These are phyloP conservation scores for Troides aeacus DNA, from an alignment of 2,888 invertebrate species.

Conservation along the genomic window DNA sequence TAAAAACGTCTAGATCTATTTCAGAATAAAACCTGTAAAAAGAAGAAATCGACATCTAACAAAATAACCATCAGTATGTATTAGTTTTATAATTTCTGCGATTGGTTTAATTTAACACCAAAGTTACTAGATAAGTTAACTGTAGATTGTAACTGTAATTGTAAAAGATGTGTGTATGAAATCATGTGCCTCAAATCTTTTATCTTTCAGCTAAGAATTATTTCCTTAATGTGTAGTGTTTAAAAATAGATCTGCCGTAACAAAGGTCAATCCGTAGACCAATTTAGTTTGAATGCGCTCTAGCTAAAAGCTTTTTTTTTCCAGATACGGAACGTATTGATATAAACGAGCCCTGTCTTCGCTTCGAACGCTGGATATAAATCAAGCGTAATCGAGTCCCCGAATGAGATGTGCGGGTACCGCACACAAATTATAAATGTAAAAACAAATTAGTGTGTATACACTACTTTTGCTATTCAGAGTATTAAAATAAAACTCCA, in stretches of 20 bases:
- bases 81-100: no score
- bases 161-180: not conserved
- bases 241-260: not conserved
- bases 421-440: slow-evolving; percentile 35
- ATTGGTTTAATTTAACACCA: no score
- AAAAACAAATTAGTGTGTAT: not conserved
- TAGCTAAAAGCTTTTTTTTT: slow-evolving; percentile 75
- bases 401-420: slow-evolving; percentile 49
- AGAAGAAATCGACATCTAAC: no score
- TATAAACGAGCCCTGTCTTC: slow-evolving; percentile 65
- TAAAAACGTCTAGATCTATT: no score
- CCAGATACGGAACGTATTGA: slow-evolving; percentile 61
- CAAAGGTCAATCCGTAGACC: slow-evolving; percentile 26
- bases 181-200: not conserved
- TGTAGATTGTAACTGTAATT: no score
- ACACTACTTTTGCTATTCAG: no score
- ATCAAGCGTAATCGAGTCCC: slow-evolving; percentile 54
- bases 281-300: slow-evolving; percentile 55
- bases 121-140: no score
- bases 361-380: slow-evolving; percentile 60
- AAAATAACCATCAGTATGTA: no score
- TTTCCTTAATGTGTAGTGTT: not conserved
- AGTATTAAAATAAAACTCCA: no score
- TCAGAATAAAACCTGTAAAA: no score
- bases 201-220: not conserved